Base-by-base conservation (phyloP, 1,140 invertebrate genomes). In the Leptoteleia sp. region DNA sequence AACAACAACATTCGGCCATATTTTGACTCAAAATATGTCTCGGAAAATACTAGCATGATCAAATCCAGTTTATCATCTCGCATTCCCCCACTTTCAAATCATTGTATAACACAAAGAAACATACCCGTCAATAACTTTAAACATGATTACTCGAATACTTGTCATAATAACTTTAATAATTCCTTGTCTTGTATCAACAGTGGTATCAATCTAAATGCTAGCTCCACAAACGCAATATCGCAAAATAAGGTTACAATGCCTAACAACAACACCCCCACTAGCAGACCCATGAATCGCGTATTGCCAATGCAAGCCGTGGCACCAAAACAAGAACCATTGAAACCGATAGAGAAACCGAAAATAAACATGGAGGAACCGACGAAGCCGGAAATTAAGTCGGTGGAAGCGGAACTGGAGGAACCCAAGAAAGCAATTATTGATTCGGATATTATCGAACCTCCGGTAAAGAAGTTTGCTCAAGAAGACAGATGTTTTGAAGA, bases 201-300 rank as follows among this genome's bases (percentile, higher is more conserved):
- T 22, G 76, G 54, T 29, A 54, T 55, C 16, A 81, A 16, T 70
- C 19, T 76, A 19, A 81, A 67, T 48, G 57, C 15, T 15, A 82
- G 40, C 16, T 25, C 68, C 1, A 67, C 81, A 0, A 79, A 61
- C 22, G 54, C 68, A 43, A 81, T 79, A 50, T 61, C 62, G 22
- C 82, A 82, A 37, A 85, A 84, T 33, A 88, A 84, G 19, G 84
- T 89, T 4, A 81, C 81, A 1, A 86, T 88, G 76, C 83, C 89
- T 17, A 83, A 89, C 81, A 82, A 67, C 33, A 81, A 76, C 5
- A 80, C 76, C n/a, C 87, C 87, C 0, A 83, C 84, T 0, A 87
- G 82, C 47, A 87, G 93, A 55, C 94, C 94, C 11, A 94, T 94
- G 90, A 95, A 94, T 82, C 90, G 94, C 54, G 94, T 95, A 8